phyloP scores from a whole-genome alignment of 2,113 vertebrate species.

The Eulemur rufifrons region DNA sequence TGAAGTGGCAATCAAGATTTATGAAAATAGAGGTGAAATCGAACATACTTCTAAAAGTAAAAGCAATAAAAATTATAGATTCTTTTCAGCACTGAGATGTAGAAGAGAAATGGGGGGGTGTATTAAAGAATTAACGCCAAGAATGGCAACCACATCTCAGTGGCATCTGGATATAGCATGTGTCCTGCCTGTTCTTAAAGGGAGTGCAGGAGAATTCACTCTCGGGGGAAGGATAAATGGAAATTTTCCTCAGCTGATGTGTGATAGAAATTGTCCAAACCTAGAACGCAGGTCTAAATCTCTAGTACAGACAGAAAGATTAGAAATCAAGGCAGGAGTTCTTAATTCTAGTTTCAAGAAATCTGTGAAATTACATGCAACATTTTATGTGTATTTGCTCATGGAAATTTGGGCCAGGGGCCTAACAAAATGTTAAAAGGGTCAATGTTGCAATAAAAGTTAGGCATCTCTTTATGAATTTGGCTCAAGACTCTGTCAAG shows the following conservation, averaged over 20 bases:
- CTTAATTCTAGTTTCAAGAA: neutral
- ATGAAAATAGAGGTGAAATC: neutral
- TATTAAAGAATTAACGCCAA: neutral
- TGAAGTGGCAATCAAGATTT: constrained; percentile 16
- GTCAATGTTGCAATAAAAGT: neutral
- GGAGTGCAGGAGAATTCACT: neutral
- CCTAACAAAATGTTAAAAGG: neutral
- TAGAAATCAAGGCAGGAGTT: neutral
- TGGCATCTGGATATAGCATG: neutral
- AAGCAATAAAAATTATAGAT: neutral
- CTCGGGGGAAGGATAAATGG: neutral
- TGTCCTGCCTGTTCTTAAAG: neutral
- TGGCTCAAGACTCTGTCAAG: neutral
- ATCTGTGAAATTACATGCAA: neutral
- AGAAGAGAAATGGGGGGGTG: neutral
- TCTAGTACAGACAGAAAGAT: neutral
- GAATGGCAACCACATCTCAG: neutral
- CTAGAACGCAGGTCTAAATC: neutral
- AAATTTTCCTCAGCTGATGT: neutral
- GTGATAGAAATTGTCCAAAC: neutral
- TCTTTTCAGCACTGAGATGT: neutral
- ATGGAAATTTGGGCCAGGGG: neutral
- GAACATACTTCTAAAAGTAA: neutral
- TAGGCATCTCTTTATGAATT: neutral
- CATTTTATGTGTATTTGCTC: neutral